Percentiles rank a stretch among this genome's conserved stretches.
Evolutionary conservation across 2,113 vertebrate species (phyloP).

Genomic region (Perca schrenkii): DNA sequence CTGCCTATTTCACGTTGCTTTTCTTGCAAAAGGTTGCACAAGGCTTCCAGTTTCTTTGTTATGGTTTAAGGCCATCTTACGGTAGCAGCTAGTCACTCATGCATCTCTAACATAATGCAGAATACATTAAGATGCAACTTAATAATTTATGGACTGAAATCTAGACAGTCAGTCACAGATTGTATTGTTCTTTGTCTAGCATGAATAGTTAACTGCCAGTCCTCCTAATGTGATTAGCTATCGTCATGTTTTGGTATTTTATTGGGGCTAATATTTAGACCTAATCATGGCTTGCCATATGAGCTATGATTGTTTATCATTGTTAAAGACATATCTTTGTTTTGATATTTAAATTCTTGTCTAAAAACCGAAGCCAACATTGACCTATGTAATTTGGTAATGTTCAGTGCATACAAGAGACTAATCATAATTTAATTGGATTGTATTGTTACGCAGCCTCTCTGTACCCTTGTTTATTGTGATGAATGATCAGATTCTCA

Average conservation of each 20-base stretch:
- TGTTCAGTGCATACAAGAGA: not conserved
- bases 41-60: conserved; percentile 45
- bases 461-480: not conserved
- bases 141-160: conserved; percentile 76
- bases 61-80: not conserved
- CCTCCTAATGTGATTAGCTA: not conserved
- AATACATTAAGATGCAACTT: conserved; percentile 72
- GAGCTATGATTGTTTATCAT: not conserved
- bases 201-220: not conserved
- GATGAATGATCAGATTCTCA: conserved; percentile 2
- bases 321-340: conserved; percentile 4
- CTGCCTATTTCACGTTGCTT: conserved; percentile 24
- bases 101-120: conserved; percentile 65
- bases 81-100: conserved; percentile 52
- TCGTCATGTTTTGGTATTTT: conserved; percentile 12
- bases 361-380: not conserved
- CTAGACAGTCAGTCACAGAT: conserved; percentile 46
- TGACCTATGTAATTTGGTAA: not conserved
- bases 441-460: not conserved
- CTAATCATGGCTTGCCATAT: not conserved
- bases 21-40: conserved; percentile 15
- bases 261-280: not conserved
- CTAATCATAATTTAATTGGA: not conserved
- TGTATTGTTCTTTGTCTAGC: conserved; percentile 65
- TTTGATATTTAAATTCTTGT: conserved; percentile 14